These are phyloP conservation scores for Dunckerocampus dactyliophorus DNA, from an alignment of 2,113 vertebrate species.

Conservation along the genomic window DNA sequence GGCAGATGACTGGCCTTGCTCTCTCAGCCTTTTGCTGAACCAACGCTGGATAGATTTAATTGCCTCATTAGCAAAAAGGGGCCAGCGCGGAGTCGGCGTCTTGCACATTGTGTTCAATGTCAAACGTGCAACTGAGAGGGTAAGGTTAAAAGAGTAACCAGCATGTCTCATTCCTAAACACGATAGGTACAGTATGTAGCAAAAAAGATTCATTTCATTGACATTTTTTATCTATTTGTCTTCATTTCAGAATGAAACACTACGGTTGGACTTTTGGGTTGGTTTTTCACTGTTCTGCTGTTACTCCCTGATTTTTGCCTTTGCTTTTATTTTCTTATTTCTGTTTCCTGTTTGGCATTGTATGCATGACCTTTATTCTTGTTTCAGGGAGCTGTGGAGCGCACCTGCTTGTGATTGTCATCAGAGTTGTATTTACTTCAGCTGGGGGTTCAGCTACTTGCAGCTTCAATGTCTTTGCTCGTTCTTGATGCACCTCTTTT, in stretches of 20 bases:
- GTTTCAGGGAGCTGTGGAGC: no score
- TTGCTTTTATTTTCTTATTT: no score
- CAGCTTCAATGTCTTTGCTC: no score
- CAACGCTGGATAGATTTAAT: conserved; percentile 69
- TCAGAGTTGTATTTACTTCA: no score
- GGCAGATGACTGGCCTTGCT: conserved; percentile 64
- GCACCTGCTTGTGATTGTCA: no score
- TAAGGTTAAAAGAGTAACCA: conserved; percentile 71
- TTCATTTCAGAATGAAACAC: conserved; percentile 17
- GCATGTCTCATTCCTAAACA: conserved; percentile 46
- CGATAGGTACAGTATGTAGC: conserved; percentile 47
- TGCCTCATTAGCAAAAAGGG: conserved; percentile 72
- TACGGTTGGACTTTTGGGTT: no score
- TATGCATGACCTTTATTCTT: no score
- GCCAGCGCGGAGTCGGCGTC: conserved; percentile 54
- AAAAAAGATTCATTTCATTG: conserved; percentile 34
- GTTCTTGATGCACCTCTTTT: no score
- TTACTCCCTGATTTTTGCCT: no score
- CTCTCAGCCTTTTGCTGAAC: conserved; percentile 48
- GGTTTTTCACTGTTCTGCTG: no score
- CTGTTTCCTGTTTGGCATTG: no score
- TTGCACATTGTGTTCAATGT: conserved; percentile 71
- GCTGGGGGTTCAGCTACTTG: no score
- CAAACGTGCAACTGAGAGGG: conserved; percentile 66
- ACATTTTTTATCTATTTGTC: conserved; percentile 27